Percentiles rank a stretch among this genome's conserved stretches.
These are phyloP conservation scores for Agrochola litura DNA, from an alignment of 2,888 invertebrate species.

Conservation along the genomic window DNA sequence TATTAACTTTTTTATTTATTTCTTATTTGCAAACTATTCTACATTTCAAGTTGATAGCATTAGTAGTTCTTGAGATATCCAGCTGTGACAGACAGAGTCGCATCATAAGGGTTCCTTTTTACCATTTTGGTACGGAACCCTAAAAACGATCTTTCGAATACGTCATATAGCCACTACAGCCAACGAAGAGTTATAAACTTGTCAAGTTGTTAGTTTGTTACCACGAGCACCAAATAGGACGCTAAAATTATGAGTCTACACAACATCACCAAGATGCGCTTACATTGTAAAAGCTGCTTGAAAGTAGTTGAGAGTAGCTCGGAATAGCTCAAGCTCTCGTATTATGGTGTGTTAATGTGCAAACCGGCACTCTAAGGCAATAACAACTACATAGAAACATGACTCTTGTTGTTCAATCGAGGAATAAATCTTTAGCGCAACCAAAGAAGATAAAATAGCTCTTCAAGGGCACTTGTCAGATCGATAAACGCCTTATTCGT, in stretches of 20 bases:
- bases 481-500: conserved; percentile 51
- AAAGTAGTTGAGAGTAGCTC: conserved; percentile 36
- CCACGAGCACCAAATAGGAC: not conserved
- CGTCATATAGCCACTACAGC: not conserved
- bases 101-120: too few relatives aligned
- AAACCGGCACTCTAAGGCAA: conserved; percentile 33
- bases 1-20: too few relatives aligned
- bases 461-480: conserved; percentile 32
- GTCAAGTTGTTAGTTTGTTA: not conserved
- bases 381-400: conserved; percentile 38
- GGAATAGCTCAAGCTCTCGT: conserved; percentile 37
- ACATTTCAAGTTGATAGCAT: too few relatives aligned
- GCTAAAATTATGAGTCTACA: not conserved
- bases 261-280: conserved; percentile 16
- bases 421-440: conserved; percentile 41
- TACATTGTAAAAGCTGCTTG: conserved; percentile 40
- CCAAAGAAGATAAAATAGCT: conserved; percentile 38
- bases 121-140: too few relatives aligned
- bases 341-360: conserved; percentile 52
- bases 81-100: too few relatives aligned
- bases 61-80: too few relatives aligned
- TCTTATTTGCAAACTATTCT: too few relatives aligned
- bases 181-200: not conserved
- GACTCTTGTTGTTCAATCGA: conserved; percentile 38
- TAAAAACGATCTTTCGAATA: not conserved